Percentiles rank a stretch among this genome's conserved stretches.
Conservation (phyloP, 1,140 invertebrate genomes). For the Aphaenogaster rudis region DNA sequence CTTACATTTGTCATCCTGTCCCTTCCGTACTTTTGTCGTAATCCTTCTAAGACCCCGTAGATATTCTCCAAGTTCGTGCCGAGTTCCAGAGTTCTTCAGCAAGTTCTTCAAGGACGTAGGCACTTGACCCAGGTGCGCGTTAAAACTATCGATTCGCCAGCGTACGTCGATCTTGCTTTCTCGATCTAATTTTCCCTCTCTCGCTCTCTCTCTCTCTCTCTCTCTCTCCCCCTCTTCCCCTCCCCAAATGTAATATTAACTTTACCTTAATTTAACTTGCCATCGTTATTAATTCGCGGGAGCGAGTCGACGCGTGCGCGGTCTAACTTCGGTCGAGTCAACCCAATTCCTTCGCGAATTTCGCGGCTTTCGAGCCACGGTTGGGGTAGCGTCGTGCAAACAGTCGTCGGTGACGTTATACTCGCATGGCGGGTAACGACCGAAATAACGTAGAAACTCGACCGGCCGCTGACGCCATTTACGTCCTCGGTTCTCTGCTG, state of each 20-base stretch:
- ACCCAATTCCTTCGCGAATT: slow-evolving; percentile 63
- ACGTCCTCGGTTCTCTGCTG: slow-evolving; percentile 45
- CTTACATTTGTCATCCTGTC: neutral
- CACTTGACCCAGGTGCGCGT: slow-evolving; percentile 50
- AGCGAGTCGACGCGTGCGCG: neutral
- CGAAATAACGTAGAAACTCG: slow-evolving; percentile 75
- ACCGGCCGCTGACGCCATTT: slow-evolving; percentile 49
- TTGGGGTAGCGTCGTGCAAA: slow-evolving; percentile 32
- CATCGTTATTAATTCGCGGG: slow-evolving; percentile 39
- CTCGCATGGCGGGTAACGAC: slow-evolving; percentile 68
- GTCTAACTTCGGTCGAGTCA: slow-evolving; percentile 33
- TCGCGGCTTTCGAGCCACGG: slow-evolving; percentile 20
- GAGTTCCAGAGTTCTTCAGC: slow-evolving; percentile 8
- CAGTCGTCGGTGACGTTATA: slow-evolving; percentile 55
- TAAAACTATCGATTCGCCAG: slow-evolving; percentile 44
- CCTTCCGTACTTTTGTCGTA: slow-evolving; percentile 21
- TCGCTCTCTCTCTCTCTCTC: neutral
- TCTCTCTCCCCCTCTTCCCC: neutral
- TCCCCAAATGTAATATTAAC: slow-evolving; percentile 24
- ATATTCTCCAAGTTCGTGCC: neutral
- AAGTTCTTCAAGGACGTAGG: slow-evolving; percentile 55
- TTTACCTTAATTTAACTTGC: slow-evolving; percentile 49
- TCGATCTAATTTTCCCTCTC: neutral
- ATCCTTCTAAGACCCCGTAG: neutral
- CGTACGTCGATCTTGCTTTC: neutral